These are phyloP conservation scores for Chloroclystis v-ata DNA, from an alignment of 2,888 invertebrate genomes.

Conservation along the genomic window DNA sequence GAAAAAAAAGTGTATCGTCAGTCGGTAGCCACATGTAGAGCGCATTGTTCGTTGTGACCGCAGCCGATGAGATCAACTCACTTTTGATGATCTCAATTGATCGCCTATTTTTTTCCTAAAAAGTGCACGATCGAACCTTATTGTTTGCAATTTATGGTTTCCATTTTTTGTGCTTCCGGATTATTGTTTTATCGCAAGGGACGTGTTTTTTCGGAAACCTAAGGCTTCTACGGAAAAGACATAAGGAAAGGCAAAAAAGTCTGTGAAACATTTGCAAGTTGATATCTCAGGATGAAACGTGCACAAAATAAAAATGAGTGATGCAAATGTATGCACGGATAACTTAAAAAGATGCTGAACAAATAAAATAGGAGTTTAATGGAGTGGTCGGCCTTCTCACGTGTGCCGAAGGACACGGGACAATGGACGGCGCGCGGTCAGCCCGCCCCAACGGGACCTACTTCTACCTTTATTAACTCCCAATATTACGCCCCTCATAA, in stretches of 20 bases:
- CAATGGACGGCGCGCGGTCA: conserved; percentile 51
- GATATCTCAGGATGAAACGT: not conserved
- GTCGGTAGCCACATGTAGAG: conserved; percentile 74
- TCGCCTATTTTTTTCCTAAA: conserved; percentile 48
- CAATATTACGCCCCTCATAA: conserved; percentile 47
- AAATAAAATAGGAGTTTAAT: conserved; percentile 32
- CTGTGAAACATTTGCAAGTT: not conserved
- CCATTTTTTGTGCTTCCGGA: conserved; percentile 61
- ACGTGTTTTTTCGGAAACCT: conserved; percentile 15
- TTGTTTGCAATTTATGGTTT: conserved; percentile 68
- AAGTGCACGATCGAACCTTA: conserved; percentile 47
- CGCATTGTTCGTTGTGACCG: conserved; percentile 67
- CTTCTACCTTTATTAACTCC: conserved; percentile 42
- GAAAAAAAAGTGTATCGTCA: conserved; percentile 49
- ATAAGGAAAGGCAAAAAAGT: conserved; percentile 3
- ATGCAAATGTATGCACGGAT: conserved; percentile 10
- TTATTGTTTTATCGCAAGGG: conserved; percentile 36
- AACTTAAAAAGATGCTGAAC: conserved; percentile 34
- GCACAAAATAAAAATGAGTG: conserved; percentile 3
- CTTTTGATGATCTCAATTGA: conserved; percentile 61
- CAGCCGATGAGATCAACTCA: conserved; percentile 49
- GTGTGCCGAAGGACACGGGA: conserved; percentile 55
- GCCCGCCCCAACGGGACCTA: conserved; percentile 48
- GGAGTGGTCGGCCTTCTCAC: conserved; percentile 52
- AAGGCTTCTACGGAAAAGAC: conserved; percentile 12